These are phyloP conservation scores for Laothoe populi DNA, from an alignment of 2,888 invertebrate species.

Conservation along the genomic window DNA sequence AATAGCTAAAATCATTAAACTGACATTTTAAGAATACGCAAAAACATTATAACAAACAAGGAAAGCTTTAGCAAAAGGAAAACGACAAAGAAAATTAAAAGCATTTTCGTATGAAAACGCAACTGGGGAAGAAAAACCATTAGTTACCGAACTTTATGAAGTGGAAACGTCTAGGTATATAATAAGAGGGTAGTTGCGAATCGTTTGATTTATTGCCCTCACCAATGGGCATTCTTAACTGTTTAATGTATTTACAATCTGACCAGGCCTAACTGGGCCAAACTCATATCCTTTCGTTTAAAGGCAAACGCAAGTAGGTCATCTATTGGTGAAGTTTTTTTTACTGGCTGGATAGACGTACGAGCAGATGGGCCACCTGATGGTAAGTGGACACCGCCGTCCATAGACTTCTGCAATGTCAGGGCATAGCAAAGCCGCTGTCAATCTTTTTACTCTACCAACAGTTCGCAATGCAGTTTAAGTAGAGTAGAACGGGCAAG, in stretches of 20 bases:
- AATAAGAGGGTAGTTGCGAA: slow-evolving; percentile 9
- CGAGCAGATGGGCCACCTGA: too few relatives aligned
- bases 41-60: neutral
- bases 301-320: neutral
- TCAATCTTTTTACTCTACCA: too few relatives aligned
- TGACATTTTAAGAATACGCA: neutral
- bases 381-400: too few relatives aligned
- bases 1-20: neutral
- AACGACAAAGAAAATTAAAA: slow-evolving; percentile 9
- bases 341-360: too few relatives aligned
- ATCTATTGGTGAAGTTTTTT: too few relatives aligned
- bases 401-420: too few relatives aligned
- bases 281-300: slow-evolving; percentile 1
- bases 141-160: slow-evolving; percentile 22
- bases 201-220: slow-evolving; percentile 10
- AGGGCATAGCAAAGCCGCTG: too few relatives aligned
- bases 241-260: neutral
- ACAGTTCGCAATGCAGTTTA: too few relatives aligned
- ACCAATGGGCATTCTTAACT: neutral
- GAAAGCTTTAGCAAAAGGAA: slow-evolving; percentile 1
- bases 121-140: slow-evolving; percentile 19
- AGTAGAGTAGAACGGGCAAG: too few relatives aligned
- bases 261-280: neutral
- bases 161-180: slow-evolving; percentile 21
- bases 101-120: slow-evolving; percentile 21